Conservation (phyloP, 2,888 invertebrate species). For the Ypsolopha sequella region DNA sequence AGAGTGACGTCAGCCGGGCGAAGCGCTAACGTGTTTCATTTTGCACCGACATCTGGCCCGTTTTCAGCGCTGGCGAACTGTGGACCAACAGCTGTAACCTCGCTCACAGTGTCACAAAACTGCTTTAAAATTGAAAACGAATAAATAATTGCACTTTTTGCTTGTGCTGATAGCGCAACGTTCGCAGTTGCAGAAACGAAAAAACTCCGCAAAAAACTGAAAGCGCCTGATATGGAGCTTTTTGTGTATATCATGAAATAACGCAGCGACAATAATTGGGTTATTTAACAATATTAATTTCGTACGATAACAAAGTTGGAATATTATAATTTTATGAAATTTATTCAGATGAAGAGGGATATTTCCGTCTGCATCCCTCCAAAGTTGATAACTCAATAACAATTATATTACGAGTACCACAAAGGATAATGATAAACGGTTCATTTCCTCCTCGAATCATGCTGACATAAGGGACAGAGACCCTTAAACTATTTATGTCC, state of each 20-base stretch:
- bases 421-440: conserved; percentile 32
- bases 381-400: not conserved
- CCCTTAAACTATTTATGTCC: conserved; percentile 51
- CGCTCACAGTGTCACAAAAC: conserved; percentile 2
- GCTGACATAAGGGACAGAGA: conserved; percentile 23
- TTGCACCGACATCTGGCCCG: conserved; percentile 58
- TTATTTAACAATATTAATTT: too few relatives aligned
- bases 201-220: not conserved
- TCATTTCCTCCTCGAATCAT: conserved; percentile 23
- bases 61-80: conserved; percentile 35
- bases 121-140: conserved; percentile 10
- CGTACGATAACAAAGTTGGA: too few relatives aligned
- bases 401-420: not conserved
- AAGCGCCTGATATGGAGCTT: too few relatives aligned
- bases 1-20: conserved; percentile 44
- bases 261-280: too few relatives aligned
- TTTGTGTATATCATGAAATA: too few relatives aligned
- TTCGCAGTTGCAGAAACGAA: not conserved
- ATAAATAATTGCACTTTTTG: conserved; percentile 4
- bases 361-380: not conserved
- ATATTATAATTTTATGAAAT: too few relatives aligned
- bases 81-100: conserved; percentile 10
- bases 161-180: not conserved
- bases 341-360: too few relatives aligned
- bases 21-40: conserved; percentile 60